Percentiles rank a stretch among this genome's conserved stretches.
phyloP scores from a whole-genome alignment of 2,113 vertebrate genomes.

The Pimephales promelas region DNA sequence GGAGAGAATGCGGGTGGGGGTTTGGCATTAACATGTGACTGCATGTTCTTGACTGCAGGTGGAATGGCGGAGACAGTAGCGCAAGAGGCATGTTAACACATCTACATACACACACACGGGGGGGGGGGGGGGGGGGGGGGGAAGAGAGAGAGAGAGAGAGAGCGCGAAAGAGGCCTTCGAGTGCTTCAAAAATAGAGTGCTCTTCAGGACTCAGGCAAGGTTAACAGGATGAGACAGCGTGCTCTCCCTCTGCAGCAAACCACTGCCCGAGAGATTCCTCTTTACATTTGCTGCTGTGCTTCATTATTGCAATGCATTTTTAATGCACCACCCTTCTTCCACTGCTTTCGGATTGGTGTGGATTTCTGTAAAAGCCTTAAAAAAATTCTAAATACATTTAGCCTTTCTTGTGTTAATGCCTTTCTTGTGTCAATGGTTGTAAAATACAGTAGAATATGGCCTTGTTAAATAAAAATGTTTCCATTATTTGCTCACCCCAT shows the following conservation, averaged over 20 bases:
- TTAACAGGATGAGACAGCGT: conserved; percentile 55
- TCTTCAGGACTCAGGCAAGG: conserved; percentile 51
- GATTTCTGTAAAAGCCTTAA: conserved; percentile 8
- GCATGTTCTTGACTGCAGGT: conserved; percentile 51
- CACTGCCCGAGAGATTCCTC: conserved; percentile 23
- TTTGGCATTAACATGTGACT: conserved; percentile 41
- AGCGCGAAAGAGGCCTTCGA: not conserved
- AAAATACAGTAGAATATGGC: not conserved
- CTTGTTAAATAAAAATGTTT: not conserved
- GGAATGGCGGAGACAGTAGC: conserved; percentile 31
- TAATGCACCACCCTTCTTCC: not conserved
- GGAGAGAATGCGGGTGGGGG: not conserved
- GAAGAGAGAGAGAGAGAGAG: no score
- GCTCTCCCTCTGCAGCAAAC: conserved; percentile 21
- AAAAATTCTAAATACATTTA: not conserved
- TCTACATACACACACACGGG: not conserved
- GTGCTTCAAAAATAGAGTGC: conserved; percentile 55
- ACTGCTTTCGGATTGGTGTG: conserved; percentile 5
- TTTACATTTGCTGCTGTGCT: conserved; percentile 19
- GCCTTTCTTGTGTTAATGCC: not conserved
- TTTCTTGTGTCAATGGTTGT: not conserved
- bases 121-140: no score
- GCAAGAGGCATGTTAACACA: conserved; percentile 30
- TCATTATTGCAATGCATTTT: conserved; percentile 32
- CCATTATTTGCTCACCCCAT: not conserved